Base-by-base conservation (phyloP, 2,797 vertebrate genomes). In the Heterohyrax brucei region DNA sequence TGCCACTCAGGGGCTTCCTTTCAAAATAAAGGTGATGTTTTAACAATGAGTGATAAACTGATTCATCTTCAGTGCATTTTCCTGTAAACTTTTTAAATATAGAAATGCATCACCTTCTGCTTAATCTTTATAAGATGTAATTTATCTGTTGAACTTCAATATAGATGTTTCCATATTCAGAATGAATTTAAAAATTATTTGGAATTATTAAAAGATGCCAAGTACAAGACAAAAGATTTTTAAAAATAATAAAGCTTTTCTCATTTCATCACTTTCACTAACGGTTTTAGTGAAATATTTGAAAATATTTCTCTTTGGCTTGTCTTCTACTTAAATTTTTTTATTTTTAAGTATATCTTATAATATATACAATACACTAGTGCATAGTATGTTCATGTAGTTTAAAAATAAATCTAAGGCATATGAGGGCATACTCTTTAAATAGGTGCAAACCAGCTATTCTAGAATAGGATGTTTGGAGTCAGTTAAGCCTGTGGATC, bases 231-330 rank as follows among this genome's bases (percentile, higher is more conserved):
- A 83, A 68, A 64, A 39, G 4, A 30, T 84, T 75, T 14, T 39
- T 50, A 22, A 50, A 61, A 68, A 76, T 48, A 30, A 24, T 80
- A 70, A 9, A 28, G 39, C 8, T 75, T 78, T 83, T 13, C 53
- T 28, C 50, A 2, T 50, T 16, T 24, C 1, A 33, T 56, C 89
- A 59, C 1, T 87, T 6, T 84, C 16, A 28, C 19, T 73, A 73
- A 76, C 22, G 28, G 44, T 24, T 46, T 50, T 64, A 70, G 28
- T 70, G n/a, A 96, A 79, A 62, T 78, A 78, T 62, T 87, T 77
- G 59, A 56, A 75, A 75, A 26, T 46, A n/a, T 18, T 33, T 68
- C 7, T 7, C 56, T 73, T 24, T 14, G 62, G 64, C 80, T 94
- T 73, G 46, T 48, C 9, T 75, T 50, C 44, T 73, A 73, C 61